Evolutionary conservation across 2,888 invertebrate genomes (phyloP), one percentile per base, ranked within the genome.

Genomic region (Athripsodes cinereus): DNA sequence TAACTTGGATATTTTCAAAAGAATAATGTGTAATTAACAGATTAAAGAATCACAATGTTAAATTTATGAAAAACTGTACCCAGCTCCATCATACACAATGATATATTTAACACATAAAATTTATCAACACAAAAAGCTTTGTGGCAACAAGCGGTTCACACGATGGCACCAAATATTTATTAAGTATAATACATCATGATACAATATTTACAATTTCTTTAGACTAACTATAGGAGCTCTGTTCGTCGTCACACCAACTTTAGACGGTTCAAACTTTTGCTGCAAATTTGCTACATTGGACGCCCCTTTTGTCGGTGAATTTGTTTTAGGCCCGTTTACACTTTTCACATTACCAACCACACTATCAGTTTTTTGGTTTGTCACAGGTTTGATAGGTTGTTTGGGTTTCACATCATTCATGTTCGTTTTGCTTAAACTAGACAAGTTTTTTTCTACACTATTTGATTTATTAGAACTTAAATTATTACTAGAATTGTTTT

Each of bases 221-320:
- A 52, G 5, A n/a, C 26, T 50, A 10, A 34, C 50, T 34, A 22
- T 55, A 8, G 58, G 55, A 13, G 52, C 52, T 26, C 48, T 59
- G n/a, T 53, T 57, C 5, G 40, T 53, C 13, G 55, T 40, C 18
- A 53, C 40, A 19, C 55, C 62, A 13, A 76, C 75, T 66, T 78
- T 79, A 66, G 78, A 72, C 66, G 80, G 83, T 72, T 90, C 90
- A 69, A 90, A 90, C 70, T 87, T 89, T 67, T 88, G 88, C 67
- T 90, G 90, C 66, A 90, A 74, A 58, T 86, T 85, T 26, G 89
- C 89, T 55, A 90, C 88, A 69, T 84, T 88, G 19, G 87, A 87
- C 46, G 76, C 40, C n/a, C n/a, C n/a, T 69, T 75, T 57, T 68
- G n/a, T 44, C 49, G 34, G 50, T 20, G 51, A 6, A 13, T 19